Base-by-base conservation (phyloP, 2,113 vertebrate species). In the Perognathus longimembris region DNA sequence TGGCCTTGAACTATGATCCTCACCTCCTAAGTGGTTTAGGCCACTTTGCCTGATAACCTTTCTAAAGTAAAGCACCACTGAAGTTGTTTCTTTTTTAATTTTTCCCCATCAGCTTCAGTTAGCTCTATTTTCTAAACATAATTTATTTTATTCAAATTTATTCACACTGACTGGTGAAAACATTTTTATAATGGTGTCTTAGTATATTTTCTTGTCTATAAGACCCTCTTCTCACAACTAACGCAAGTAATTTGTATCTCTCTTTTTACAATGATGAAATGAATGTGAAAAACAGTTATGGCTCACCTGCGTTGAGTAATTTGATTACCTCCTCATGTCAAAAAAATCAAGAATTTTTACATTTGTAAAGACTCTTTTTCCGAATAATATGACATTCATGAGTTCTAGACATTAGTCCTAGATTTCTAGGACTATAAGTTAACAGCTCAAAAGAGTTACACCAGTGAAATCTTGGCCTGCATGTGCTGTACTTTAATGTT, bases 291-390 rank as follows among this genome's bases (percentile, higher is more conserved):
- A 61, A 30, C 18, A 66, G 10, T 74, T 59, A 85, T n/a, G 8
- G 6, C 42, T 21, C 64, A 80, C 45, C 26, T 89, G 50, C 6
- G 32, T 85, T 40, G 80, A 85, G 80, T 76, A 71, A 85, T 74
- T 22, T 20, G 45, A 40, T 73, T 10, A 91, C 61, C 15, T 85
- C 8, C 50, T 74, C 11, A 77, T 64, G 67, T 76, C 85, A 54
- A 92, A 85, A n/a, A 75, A 79, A 64, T 54, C 66, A 83, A 88
- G 67, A 91, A 54, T 91, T 76, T 42, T 83, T 85, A 69, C 7
- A 63, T 75, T n/a, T 79, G 2, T 4, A 89, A 86, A 76, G 15
- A 38, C 67, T 36, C 57, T 83, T 57, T 86, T 76, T 26, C 22
- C 22, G 26, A 61, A 61, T 22, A 61, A 61, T 61, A 18, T 34